Percentiles rank a stretch among this genome's conserved stretches.
Evolutionary conservation across 2,797 vertebrate genomes (phyloP).

Genomic region (Oceanodroma leucorhoa): DNA sequence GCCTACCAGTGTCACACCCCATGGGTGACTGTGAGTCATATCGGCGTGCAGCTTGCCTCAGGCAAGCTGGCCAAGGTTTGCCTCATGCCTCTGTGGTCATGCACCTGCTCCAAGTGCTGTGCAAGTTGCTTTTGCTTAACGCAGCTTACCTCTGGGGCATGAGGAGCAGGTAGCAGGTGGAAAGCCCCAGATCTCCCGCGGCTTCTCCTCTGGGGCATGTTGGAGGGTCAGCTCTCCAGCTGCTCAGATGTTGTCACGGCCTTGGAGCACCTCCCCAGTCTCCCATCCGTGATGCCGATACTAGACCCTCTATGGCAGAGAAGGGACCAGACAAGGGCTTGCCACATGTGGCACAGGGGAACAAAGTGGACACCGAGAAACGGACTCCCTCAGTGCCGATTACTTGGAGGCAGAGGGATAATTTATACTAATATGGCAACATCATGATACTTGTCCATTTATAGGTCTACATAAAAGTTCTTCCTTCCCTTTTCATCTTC

Average conservation of each 20-base stretch:
- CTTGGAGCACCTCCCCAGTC: not conserved
- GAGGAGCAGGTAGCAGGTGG: not conserved
- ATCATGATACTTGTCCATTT: not conserved
- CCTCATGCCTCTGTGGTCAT: not conserved
- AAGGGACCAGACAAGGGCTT: not conserved
- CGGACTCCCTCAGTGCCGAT: fast-evolving
- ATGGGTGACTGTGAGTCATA: not conserved
- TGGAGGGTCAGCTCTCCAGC: not conserved
- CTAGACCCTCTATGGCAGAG: not conserved
- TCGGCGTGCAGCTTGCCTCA: not conserved
- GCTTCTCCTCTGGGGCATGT: not conserved
- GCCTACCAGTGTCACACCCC: not conserved
- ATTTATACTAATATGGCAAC: not conserved
- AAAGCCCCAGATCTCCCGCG: not conserved
- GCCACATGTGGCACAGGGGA: not conserved
- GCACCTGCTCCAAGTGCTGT: not conserved
- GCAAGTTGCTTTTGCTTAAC: not conserved
- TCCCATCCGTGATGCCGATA: fast-evolving
- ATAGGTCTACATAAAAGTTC: not conserved
- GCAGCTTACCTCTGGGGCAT: fast-evolving
- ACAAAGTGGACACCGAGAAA: not conserved
- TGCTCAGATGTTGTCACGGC: not conserved
- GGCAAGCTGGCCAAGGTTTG: not conserved
- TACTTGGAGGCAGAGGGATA: not conserved
- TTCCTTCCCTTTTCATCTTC: not conserved